Evolutionary conservation across 2,797 vertebrate genomes (phyloP), one percentile per base, ranked within the genome.

Genomic region (Micropoecilia bifurca): DNA sequence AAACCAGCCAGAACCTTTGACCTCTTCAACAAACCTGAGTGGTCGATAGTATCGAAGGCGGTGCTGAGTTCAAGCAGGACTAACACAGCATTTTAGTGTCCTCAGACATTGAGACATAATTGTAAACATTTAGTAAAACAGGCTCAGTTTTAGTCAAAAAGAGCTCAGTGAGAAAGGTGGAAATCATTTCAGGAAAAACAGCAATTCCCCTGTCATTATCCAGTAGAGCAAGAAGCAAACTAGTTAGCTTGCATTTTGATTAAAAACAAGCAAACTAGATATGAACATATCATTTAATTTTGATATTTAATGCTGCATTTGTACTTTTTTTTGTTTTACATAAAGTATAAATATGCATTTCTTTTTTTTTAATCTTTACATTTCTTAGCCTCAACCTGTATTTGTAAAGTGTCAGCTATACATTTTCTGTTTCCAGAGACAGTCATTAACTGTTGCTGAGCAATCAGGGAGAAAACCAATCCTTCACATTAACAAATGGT

Each of bases 401-500:
- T 53, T 39, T 73, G 30, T 53, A 73, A 53, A 36, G 20, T 39
- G 18, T 25, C 20, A 39, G 22, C 12, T n/a, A 39, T 14, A 50
- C 0, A 8, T 1, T 25, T 69, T 43, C 39, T 41, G 25, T 39
- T n/a, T 43, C 66, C 66, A 69, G 25, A 13, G 22, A 59, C 46
- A 61, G 63, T 71, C 74, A 79, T 77, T 61, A 74, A 75, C 46
- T 20, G 43, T 61, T 33, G n/a, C 7, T 76, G 57, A 72, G 59
- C 71, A 77, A 80, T 71, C 30, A 83, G 63, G 30, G 39, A 45
- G 39, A 66, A 59, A 75, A 57, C 53, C 53, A 28, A 63, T 13
- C 25, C 20, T 81, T 88, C 63, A 39, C 50, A 79, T 69, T 66
- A 80, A 85, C 73, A 43, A 77, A 80, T 82, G 46, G 48, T 77